Conservation (phyloP, 2,113 vertebrate genomes). For the Kobus ellipsiprymnus region DNA sequence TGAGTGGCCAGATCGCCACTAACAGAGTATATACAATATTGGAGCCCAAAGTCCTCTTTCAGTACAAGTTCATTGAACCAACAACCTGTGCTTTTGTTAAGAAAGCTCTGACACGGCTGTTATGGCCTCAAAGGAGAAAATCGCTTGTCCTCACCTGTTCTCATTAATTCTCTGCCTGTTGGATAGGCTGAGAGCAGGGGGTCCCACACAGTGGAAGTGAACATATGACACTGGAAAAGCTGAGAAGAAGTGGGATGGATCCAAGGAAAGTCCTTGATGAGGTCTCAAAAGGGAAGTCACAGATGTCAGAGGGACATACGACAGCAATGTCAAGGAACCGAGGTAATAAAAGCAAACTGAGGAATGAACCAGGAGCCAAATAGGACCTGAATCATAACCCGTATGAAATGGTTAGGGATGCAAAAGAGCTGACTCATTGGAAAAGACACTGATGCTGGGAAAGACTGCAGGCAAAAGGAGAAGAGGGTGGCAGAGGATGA, state of each 20-base stretch:
- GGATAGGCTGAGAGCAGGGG: neutral
- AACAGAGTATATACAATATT: rapidly evolving
- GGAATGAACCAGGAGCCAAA: neutral
- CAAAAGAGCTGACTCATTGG: neutral
- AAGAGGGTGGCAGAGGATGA: neutral
- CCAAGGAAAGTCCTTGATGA: neutral
- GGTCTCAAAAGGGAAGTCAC: neutral
- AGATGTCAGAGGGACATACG: neutral
- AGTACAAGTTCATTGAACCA: neutral
- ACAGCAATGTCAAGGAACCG: neutral
- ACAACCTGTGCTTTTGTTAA: neutral
- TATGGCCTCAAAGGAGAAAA: neutral
- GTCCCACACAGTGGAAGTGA: neutral
- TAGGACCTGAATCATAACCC: neutral
- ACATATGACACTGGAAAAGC: neutral
- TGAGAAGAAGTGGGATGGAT: neutral
- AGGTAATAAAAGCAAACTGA: neutral
- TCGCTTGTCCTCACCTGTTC: neutral
- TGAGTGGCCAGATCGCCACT: neutral
- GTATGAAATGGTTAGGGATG: neutral
- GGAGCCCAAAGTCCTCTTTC: neutral
- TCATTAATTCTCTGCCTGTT: neutral
- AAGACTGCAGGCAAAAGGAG: neutral
- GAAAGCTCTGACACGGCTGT: neutral
- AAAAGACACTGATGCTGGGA: neutral